Evolutionary conservation across 2,797 vertebrate species (phyloP).

Genomic region (Molothrus aeneus): DNA sequence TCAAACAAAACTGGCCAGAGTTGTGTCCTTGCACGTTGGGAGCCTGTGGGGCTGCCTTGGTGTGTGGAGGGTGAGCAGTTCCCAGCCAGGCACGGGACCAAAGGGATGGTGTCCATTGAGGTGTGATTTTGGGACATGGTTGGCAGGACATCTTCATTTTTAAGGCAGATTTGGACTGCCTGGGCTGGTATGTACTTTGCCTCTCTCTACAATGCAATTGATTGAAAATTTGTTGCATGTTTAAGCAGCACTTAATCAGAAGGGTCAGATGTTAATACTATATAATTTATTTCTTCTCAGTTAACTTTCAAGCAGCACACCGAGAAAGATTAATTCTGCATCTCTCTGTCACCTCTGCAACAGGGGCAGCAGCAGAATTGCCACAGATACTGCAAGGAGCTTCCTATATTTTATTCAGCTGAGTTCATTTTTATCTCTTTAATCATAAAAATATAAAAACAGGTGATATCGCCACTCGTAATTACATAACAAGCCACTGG

Average conservation of each 20-base stretch:
- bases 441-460: constrained; percentile 74
- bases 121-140: not conserved
- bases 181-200: not conserved
- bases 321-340: constrained; percentile 28
- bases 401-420: constrained; percentile 59
- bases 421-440: constrained; percentile 67
- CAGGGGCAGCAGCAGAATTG: not conserved
- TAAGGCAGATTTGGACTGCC: not conserved
- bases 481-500: constrained; percentile 64
- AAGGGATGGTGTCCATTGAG: too few species aligned
- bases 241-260: constrained; percentile 26
- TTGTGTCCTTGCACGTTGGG: accelerated
- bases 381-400: constrained; percentile 1
- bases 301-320: constrained; percentile 21
- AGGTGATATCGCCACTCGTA: constrained; percentile 51
- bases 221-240: not conserved
- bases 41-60: not conserved
- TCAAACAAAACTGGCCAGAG: not conserved
- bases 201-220: accelerated
- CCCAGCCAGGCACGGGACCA: not conserved
- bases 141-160: not conserved
- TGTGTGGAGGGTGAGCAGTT: not conserved
- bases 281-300: constrained; percentile 37
- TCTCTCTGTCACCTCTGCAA: not conserved
- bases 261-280: not conserved